A percentile compares a stretch with the other conserved stretches of the same genome.
These are phyloP conservation scores for Todiramphus chloris DNA, from an alignment of 2,113 vertebrate species.

Conservation along the genomic window DNA sequence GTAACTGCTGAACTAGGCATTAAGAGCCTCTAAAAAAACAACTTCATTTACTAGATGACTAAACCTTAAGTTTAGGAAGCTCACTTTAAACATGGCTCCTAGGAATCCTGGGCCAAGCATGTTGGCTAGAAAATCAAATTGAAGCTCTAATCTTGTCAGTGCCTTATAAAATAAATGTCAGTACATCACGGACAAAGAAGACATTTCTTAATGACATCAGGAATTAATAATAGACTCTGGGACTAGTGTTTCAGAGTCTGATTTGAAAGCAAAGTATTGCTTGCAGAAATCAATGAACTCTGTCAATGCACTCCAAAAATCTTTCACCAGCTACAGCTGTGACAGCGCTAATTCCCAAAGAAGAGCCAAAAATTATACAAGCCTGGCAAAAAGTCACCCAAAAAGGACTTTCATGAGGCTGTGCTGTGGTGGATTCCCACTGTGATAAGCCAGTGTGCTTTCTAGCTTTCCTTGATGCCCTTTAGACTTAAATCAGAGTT, in stretches of 20 bases:
- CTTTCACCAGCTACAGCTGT: not conserved
- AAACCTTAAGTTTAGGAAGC: not conserved
- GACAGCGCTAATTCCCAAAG: not conserved
- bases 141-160: not conserved
- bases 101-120: not conserved
- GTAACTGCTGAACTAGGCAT: not conserved
- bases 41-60: not conserved
- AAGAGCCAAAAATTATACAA: not conserved
- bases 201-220: slow-evolving; percentile 30
- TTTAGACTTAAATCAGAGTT: not conserved
- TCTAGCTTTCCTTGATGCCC: not conserved
- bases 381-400: not conserved
- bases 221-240: slow-evolving; percentile 35
- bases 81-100: not conserved
- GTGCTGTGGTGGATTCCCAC: not conserved
- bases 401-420: not conserved
- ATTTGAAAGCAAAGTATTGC: slow-evolving; percentile 19
- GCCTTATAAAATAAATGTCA: slow-evolving; percentile 17
- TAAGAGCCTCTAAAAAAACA: not conserved
- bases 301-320: not conserved
- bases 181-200: not conserved
- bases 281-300: slow-evolving; percentile 33
- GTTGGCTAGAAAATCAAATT: not conserved
- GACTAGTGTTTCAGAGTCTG: not conserved
- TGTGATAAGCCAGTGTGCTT: not conserved